phyloP scores from a whole-genome alignment of 2,797 vertebrate species.

The Tenualosa thibaudeaui region DNA sequence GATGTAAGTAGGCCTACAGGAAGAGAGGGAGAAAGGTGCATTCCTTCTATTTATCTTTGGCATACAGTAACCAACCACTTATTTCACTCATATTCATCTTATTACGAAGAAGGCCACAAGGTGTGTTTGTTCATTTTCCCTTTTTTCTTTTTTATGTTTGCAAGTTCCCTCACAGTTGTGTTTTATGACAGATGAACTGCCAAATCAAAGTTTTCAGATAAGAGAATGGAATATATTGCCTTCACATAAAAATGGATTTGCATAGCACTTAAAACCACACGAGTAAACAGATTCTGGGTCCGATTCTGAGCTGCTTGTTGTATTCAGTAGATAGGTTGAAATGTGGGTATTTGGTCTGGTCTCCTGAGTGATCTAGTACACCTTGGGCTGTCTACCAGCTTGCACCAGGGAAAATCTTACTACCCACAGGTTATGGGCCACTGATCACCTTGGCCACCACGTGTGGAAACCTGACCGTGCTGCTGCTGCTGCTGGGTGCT shows the following conservation, averaged over 20 bases:
- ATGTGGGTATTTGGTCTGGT: background rate
- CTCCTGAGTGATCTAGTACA: background rate
- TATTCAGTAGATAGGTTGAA: background rate
- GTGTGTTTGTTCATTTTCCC: background rate
- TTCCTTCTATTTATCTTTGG: background rate
- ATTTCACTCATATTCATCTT: background rate
- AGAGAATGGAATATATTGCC: background rate
- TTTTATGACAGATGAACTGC: background rate
- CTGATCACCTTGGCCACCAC: background rate
- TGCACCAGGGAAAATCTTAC: background rate
- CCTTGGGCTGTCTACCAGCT: background rate
- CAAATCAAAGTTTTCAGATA: background rate
- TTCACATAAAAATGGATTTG: background rate
- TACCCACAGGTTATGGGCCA: background rate
- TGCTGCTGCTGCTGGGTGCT: conserved; percentile 15
- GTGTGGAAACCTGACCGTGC: conserved; percentile 4
- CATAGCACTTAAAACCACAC: background rate
- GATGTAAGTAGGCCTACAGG: background rate
- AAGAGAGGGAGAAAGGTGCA: background rate
- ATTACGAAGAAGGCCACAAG: background rate
- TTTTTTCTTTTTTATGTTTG: background rate
- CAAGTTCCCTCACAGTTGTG: background rate
- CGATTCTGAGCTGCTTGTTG: background rate
- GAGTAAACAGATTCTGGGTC: background rate
- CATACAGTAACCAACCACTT: background rate